These are phyloP conservation scores for Lasiurus borealis DNA, from an alignment of 2,113 vertebrate genomes.

Conservation along the genomic window DNA sequence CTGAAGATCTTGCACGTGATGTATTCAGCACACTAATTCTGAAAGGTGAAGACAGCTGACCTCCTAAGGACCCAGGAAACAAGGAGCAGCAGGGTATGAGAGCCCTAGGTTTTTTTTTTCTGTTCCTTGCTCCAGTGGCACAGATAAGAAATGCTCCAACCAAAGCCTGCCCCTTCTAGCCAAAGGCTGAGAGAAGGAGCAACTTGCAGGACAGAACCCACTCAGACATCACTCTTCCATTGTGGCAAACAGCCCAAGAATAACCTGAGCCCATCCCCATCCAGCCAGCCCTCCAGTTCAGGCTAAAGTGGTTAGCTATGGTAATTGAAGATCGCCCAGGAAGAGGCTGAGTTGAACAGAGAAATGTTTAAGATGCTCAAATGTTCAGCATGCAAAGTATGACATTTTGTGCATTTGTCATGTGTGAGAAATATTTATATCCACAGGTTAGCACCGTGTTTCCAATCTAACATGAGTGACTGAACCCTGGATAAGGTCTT, in stretches of 20 bases:
- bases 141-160: not conserved
- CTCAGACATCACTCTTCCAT: not conserved
- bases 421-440: not conserved
- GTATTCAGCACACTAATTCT: not conserved
- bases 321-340: not conserved
- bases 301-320: not conserved
- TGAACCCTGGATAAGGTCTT: not conserved
- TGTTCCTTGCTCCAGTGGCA: not conserved
- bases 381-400: not conserved
- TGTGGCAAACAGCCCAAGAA: not conserved
- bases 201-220: not conserved
- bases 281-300: not conserved
- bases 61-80: not conserved
- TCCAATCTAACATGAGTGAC: not conserved
- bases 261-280: not conserved
- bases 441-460: not conserved
- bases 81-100: not conserved
- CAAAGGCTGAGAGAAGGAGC: not conserved
- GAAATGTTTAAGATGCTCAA: constrained; percentile 5
- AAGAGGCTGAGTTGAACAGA: not conserved
- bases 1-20: not conserved
- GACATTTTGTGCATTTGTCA: not conserved
- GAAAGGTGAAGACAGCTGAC: not conserved
- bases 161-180: not conserved
- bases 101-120: not conserved